Conservation (phyloP, 2,797 vertebrate species). For the Furcifer pardalis region DNA sequence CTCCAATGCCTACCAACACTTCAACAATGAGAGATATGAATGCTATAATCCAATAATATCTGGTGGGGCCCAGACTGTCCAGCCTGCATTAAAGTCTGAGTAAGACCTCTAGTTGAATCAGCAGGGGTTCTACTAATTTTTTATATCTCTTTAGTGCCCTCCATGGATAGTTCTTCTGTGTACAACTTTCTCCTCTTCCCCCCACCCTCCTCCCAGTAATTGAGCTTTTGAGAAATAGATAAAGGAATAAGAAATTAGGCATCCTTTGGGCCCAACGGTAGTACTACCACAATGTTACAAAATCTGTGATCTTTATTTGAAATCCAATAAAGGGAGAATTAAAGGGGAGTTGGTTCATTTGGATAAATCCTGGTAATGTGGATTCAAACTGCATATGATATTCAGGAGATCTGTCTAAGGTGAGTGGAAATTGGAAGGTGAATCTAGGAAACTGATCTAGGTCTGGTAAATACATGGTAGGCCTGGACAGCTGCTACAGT, state of each 20-base stretch:
- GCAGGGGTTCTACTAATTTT: neutral
- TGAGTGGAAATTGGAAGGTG: too few species aligned
- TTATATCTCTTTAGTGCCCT: neutral
- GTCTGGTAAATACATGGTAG: too few species aligned
- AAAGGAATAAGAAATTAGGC: neutral
- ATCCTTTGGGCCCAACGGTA: neutral
- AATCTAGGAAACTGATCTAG: too few species aligned
- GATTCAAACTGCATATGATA: too few species aligned
- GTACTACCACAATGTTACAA: neutral
- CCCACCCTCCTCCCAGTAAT: neutral
- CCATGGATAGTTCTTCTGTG: neutral
- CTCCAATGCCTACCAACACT: neutral
- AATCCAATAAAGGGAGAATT: neutral
- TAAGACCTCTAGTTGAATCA: neutral
- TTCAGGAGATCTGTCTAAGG: too few species aligned
- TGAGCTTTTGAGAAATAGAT: neutral
- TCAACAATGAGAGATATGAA: neutral
- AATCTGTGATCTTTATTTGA: neutral
- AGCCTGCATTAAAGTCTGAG: neutral
- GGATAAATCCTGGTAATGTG: too few species aligned
- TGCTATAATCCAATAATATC: neutral
- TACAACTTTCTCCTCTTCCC: neutral
- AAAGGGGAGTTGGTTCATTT: neutral
- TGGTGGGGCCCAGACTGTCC: neutral
- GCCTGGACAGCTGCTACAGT: too few species aligned